A percentile compares a stretch with the other conserved stretches of the same genome.
Conservation (phyloP, 2,888 invertebrate species). For the Dryomyza anilis region DNA sequence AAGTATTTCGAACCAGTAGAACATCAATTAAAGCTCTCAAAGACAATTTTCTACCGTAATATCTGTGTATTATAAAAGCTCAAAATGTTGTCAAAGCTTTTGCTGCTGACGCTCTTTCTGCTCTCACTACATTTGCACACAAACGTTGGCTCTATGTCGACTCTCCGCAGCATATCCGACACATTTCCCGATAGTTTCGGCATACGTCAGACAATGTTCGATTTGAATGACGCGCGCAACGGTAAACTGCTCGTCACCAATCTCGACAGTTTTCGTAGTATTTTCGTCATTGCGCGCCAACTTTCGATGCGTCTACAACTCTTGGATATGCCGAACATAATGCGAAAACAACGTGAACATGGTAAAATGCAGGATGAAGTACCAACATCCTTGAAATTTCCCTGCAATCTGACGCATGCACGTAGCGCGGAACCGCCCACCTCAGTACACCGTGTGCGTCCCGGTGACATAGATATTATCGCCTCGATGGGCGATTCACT, state of each 20-base stretch:
- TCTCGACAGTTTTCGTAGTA: conserved; percentile 41
- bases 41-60: no score
- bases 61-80: no score
- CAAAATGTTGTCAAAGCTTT: no score
- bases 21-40: not conserved
- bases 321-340: conserved; percentile 34
- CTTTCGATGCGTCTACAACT: conserved; percentile 32
- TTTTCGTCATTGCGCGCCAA: conserved; percentile 40
- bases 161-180: no score
- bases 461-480: conserved; percentile 68
- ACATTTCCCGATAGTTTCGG: conserved; percentile 34
- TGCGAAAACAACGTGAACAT: conserved; percentile 33
- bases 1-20: not conserved
- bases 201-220: conserved; percentile 33
- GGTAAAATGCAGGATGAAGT: conserved; percentile 52
- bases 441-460: conserved; percentile 64
- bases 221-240: conserved; percentile 30
- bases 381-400: conserved; percentile 49
- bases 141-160: not conserved
- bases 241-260: conserved; percentile 43
- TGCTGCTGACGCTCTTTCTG: not conserved
- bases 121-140: not conserved
- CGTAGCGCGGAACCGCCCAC: conserved; percentile 59
- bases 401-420: conserved; percentile 53
- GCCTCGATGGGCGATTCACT: conserved; percentile 68